A percentile compares a stretch with the other conserved stretches of the same genome.
Conservation (phyloP, 2,888 invertebrate species). For the Coenonympha glycerion region DNA sequence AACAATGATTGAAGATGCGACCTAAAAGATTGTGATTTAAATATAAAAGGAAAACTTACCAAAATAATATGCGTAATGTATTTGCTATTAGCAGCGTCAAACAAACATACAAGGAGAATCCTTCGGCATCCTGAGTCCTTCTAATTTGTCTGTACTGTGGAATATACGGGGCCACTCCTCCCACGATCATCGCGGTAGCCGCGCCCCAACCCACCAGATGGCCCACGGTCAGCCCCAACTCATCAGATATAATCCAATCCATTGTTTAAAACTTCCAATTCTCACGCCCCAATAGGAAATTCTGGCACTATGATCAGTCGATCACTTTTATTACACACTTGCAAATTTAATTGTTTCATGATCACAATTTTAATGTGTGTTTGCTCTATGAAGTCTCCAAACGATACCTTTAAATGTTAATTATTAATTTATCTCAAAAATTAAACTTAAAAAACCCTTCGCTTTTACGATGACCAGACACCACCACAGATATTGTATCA, state of each 20-base stretch:
- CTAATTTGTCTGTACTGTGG: slow-evolving; percentile 97
- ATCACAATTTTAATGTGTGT: slow-evolving; percentile 1
- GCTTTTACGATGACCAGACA: too few species aligned
- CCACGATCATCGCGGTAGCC: slow-evolving; percentile 93
- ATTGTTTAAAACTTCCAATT: slow-evolving; percentile 52
- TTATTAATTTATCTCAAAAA: neutral
- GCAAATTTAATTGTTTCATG: slow-evolving; percentile 4
- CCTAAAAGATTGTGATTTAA: too few species aligned
- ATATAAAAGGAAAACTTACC: slow-evolving; percentile 78
- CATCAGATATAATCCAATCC: slow-evolving; percentile 88
- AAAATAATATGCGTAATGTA: slow-evolving; percentile 96
- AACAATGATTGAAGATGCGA: too few species aligned
- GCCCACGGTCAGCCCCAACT: slow-evolving; percentile 83
- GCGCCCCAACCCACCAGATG: slow-evolving; percentile 87
- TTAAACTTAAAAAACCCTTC: too few species aligned
- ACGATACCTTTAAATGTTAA: neutral
- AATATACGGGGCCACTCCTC: slow-evolving; percentile 96
- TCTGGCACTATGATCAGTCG: neutral
- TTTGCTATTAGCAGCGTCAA: slow-evolving; percentile 96
- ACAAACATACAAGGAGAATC: slow-evolving; percentile 98
- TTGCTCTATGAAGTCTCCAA: neutral
- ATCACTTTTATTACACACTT: slow-evolving; percentile 4
- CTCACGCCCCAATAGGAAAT: neutral
- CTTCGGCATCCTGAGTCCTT: slow-evolving; percentile 93
- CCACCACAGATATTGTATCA: too few species aligned